Evolutionary conservation across 2,888 invertebrate genomes (phyloP).

Genomic region (Chymomyza caudatula): DNA sequence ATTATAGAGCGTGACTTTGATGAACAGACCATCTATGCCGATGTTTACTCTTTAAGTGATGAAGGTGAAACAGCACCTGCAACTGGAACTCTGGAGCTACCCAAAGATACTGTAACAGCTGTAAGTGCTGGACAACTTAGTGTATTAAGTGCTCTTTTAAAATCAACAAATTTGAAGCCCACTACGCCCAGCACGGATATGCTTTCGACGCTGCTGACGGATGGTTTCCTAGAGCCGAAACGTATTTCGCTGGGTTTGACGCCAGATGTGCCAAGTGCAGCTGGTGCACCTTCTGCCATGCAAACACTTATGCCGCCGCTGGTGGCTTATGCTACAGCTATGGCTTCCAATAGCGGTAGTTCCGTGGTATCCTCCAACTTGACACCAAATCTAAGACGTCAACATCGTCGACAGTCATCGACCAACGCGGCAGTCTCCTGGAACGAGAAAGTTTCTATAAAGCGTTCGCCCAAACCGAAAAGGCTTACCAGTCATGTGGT

Average conservation of each 20-base stretch:
- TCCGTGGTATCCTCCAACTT: slow-evolving; percentile 62
- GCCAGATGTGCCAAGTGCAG: slow-evolving; percentile 81
- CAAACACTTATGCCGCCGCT: slow-evolving; percentile 52
- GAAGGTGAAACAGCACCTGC: slow-evolving; percentile 14
- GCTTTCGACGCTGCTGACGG: slow-evolving; percentile 87
- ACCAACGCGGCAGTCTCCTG: slow-evolving; percentile 77
- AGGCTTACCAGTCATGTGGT: slow-evolving; percentile 36
- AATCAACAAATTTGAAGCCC: slow-evolving; percentile 75
- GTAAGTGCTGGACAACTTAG: slow-evolving; percentile 23
- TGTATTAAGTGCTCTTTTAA: not conserved
- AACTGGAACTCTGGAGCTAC: slow-evolving; percentile 22
- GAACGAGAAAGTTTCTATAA: slow-evolving; percentile 77
- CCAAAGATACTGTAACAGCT: slow-evolving; percentile 28
- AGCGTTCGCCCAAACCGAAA: slow-evolving; percentile 56
- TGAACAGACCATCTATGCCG: slow-evolving; percentile 48
- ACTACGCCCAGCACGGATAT: slow-evolving; percentile 91
- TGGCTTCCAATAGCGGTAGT: slow-evolving; percentile 37
- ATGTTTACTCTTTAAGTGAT: slow-evolving; percentile 66
- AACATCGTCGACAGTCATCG: slow-evolving; percentile 76
- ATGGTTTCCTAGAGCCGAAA: slow-evolving; percentile 91
- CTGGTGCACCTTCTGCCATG: slow-evolving; percentile 17
- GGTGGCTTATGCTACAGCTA: slow-evolving; percentile 53
- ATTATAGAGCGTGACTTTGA: slow-evolving; percentile 59
- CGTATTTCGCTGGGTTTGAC: slow-evolving; percentile 86
- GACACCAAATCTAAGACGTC: slow-evolving; percentile 53